Percentiles rank a stretch among this genome's conserved stretches.
phyloP scores from a whole-genome alignment of 2,113 vertebrate genomes.

The Bujurquina vittata region DNA sequence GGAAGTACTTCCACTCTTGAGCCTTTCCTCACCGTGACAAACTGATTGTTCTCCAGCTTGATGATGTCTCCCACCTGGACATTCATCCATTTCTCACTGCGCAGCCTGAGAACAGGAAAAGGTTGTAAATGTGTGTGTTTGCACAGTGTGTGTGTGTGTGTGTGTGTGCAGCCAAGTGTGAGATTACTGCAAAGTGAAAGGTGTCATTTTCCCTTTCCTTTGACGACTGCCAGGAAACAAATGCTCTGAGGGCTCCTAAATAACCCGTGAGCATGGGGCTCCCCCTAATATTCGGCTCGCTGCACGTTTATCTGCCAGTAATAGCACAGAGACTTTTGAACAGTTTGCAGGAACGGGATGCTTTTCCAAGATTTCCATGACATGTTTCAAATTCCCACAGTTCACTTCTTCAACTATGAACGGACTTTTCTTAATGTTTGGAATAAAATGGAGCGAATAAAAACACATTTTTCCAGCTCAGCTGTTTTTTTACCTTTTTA shows the following conservation, averaged over 20 bases:
- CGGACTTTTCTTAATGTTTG: too few relatives aligned
- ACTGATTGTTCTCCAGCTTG: constrained; percentile 93
- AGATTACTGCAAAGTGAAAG: background rate
- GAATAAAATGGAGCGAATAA: too few relatives aligned
- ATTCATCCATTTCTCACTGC: constrained; percentile 92
- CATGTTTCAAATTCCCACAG: background rate
- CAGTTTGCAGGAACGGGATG: background rate
- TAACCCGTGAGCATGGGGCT: constrained; percentile 8
- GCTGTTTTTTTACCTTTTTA: too few relatives aligned
- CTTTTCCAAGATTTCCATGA: background rate
- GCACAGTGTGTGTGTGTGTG: background rate
- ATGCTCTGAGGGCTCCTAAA: background rate
- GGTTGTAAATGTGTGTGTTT: background rate
- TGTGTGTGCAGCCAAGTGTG: background rate
- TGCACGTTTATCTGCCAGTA: background rate
- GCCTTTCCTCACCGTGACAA: constrained; percentile 87
- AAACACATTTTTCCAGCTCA: too few relatives aligned
- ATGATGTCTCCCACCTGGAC: constrained; percentile 96
- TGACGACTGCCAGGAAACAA: background rate
- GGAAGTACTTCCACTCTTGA: background rate
- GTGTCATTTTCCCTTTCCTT: background rate
- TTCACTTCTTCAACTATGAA: background rate
- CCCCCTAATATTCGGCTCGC: constrained; percentile 9
- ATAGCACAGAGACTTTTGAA: background rate
- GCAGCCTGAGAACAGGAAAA: constrained; percentile 81